A percentile compares a stretch with the other conserved stretches of the same genome.
Evolutionary conservation across 1,140 invertebrate species (phyloP).

Genomic region (Lepidurus packardi): DNA sequence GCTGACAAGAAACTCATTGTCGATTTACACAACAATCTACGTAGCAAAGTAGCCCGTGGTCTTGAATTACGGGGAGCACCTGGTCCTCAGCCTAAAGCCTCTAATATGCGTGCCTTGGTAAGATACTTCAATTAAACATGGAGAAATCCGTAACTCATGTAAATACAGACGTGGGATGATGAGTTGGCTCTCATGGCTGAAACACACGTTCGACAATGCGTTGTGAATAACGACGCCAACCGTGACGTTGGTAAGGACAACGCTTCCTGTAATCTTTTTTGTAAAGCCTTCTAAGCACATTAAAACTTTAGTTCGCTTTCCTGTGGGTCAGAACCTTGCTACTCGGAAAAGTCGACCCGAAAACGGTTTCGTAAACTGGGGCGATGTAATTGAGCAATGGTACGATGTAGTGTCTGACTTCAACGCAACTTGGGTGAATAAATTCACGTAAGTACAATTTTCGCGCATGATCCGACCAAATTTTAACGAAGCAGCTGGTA

Average conservation of each 20-base stretch:
- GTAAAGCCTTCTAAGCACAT: background rate
- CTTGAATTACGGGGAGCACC: slow-evolving; percentile 54
- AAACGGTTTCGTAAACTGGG: background rate
- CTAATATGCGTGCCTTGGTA: slow-evolving; percentile 75
- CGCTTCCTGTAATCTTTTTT: background rate
- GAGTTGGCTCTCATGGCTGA: slow-evolving; percentile 33
- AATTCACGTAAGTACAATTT: background rate
- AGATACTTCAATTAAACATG: slow-evolving; percentile 35
- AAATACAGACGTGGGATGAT: slow-evolving; percentile 33
- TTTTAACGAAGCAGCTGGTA: too few relatives aligned
- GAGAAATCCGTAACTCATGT: background rate
- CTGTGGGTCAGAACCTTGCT: background rate
- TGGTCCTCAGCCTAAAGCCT: slow-evolving; percentile 62
- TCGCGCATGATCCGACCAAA: too few relatives aligned
- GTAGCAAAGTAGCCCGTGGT: slow-evolving; percentile 70
- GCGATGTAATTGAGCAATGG: background rate
- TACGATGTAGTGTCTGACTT: background rate
- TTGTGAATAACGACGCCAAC: slow-evolving; percentile 24
- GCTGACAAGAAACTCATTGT: slow-evolving; percentile 28
- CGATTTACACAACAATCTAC: slow-evolving; percentile 69
- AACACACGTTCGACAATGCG: slow-evolving; percentile 29
- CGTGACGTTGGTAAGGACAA: slow-evolving; percentile 28
- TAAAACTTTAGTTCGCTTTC: background rate
- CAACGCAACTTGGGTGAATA: background rate
- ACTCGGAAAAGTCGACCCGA: background rate